Base-by-base conservation (phyloP, 2,888 invertebrate genomes). In the Caenorhabditis sp. region DNA sequence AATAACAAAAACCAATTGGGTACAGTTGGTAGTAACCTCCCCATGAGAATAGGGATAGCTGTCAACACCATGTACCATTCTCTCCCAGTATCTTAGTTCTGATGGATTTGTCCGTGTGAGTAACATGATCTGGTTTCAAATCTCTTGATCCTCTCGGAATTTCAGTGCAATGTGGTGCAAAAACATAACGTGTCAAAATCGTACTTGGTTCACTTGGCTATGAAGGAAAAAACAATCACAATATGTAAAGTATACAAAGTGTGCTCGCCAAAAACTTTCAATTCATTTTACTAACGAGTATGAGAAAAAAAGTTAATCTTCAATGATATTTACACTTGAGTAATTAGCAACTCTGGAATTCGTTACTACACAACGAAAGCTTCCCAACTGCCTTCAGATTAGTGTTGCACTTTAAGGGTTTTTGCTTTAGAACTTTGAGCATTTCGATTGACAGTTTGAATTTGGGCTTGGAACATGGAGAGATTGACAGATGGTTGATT, bases 301-400 rank as follows among this genome's bases (percentile, higher is more conserved):
- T 4, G 44, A 47, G 19, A 47, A 47, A 24, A 63, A n/a, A 58
- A 58, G 19, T 14, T 66, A 66, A 66, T 66, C 59, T 47, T 35
- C n/a, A 26, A 38, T 76, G 76, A 68, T 76, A 75, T 75, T 75
- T 66, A 76, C 76, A 19, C 38, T 28, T 7, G 31, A 76, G 76
- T 68, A 68, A 76, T 76, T 61, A 76, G 76, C 64, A 68, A n/a
- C 47, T 68, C 59, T 69, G 44, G 69, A 61, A 31, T 77, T n/a
- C n/a, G n/a, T 69, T 77, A 77, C 61, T 69, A 54, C 69, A 31
- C 44, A 41, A 69, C 59, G 69, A 69, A 70, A 63, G 77, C 63
- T 69, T 63, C 70, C 44, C 51, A 38, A 35, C 54, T 56, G 19
- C 64, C 19, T 75, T 58, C 66, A 58, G 58, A 75, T 58, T 54